Conservation (phyloP, 2,888 invertebrate genomes). For the Busseola fusca region DNA sequence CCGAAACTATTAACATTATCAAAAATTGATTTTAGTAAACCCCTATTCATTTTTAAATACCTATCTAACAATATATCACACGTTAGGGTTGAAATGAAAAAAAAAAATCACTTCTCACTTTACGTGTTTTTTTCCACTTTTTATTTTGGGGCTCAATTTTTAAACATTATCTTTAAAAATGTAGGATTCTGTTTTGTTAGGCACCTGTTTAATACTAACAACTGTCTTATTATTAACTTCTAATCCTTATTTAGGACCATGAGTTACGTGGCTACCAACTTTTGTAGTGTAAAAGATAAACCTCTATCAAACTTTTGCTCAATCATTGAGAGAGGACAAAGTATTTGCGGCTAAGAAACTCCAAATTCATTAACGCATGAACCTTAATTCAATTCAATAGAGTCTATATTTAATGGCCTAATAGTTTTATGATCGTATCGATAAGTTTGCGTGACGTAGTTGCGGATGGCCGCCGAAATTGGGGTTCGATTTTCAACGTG, state of each 20-base stretch:
- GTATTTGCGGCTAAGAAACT: slow-evolving; percentile 19
- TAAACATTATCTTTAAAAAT: background rate
- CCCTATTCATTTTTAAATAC: too few relatives aligned
- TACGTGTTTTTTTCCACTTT: too few relatives aligned
- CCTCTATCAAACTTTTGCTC: slow-evolving; percentile 56
- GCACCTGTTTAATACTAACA: slow-evolving; percentile 4
- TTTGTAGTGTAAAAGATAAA: slow-evolving; percentile 57
- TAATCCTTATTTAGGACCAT: slow-evolving; percentile 57
- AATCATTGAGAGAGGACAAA: slow-evolving; percentile 47
- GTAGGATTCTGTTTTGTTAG: slow-evolving; percentile 14
- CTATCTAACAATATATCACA: too few relatives aligned
- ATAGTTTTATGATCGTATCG: background rate
- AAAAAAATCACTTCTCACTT: too few relatives aligned
- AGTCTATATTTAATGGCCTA: slow-evolving; percentile 8
- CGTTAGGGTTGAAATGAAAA: too few relatives aligned
- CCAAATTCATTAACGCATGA: background rate
- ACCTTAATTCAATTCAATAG: background rate
- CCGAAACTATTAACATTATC: too few relatives aligned
- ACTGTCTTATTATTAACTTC: slow-evolving; percentile 47
- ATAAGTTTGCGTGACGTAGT: slow-evolving; percentile 29
- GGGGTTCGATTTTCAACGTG: slow-evolving; percentile 54
- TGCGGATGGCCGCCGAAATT: slow-evolving; percentile 46
- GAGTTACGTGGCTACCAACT: slow-evolving; percentile 32
- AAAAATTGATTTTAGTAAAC: too few relatives aligned
- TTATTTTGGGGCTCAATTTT: background rate